A percentile compares a stretch with the other conserved stretches of the same genome.
Evolutionary conservation across 2,888 invertebrate genomes (phyloP).

Genomic region (Escarpia spicata): DNA sequence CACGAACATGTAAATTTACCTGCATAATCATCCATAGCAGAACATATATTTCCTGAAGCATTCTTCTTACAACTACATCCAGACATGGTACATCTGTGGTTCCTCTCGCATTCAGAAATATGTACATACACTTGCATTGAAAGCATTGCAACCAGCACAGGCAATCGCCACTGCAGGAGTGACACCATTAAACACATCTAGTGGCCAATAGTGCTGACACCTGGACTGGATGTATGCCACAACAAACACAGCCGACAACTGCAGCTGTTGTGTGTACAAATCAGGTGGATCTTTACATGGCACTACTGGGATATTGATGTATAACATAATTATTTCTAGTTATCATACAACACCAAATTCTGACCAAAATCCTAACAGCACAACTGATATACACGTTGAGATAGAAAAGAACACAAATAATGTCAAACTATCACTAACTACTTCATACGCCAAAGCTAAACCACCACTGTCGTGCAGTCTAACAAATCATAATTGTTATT

Average conservation of each 20-base stretch:
- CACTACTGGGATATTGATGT: background rate
- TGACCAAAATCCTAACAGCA: no score
- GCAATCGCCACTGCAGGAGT: background rate
- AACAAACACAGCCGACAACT: background rate
- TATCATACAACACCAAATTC: no score
- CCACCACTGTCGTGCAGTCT: no score
- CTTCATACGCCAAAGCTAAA: no score
- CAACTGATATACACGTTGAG: no score
- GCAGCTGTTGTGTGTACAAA: background rate
- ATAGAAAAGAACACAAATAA: no score
- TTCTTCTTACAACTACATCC: background rate
- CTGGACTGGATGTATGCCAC: background rate
- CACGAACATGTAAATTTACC: background rate
- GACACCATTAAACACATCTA: background rate
- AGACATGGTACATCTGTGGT: background rate
- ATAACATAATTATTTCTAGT: background rate
- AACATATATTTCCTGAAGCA: background rate
- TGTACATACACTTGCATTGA: background rate
- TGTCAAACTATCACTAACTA: no score
- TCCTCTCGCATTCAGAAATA: background rate
- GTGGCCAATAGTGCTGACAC: background rate
- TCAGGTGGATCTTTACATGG: background rate
- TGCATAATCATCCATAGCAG: background rate
- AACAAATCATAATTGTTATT: no score
- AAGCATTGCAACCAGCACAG: background rate